Evolutionary conservation across 1,140 invertebrate species (phyloP).

Genomic region (Drosophila mauritiana): DNA sequence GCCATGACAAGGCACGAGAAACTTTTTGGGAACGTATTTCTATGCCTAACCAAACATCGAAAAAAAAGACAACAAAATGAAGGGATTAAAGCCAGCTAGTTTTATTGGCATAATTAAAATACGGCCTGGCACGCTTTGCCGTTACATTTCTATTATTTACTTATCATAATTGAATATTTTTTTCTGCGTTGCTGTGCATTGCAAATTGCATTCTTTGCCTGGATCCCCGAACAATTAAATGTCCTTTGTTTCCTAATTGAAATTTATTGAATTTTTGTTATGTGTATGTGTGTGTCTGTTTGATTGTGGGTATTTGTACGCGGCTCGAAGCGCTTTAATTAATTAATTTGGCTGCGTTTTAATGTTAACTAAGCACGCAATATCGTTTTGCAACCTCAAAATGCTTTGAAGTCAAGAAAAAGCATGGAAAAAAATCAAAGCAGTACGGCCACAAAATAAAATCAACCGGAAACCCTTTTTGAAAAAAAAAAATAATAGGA

Average conservation of each 20-base stretch:
- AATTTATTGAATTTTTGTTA: slow-evolving; percentile 55
- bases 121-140: slow-evolving; percentile 22
- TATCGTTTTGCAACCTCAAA: slow-evolving; percentile 27
- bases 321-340: slow-evolving; percentile 71
- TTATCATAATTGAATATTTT: slow-evolving; percentile 59
- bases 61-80: slow-evolving; percentile 19
- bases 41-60: no score
- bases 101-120: slow-evolving; percentile 61
- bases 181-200: slow-evolving; percentile 36
- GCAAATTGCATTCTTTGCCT: slow-evolving; percentile 47
- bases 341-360: slow-evolving; percentile 77
- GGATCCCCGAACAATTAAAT: slow-evolving; percentile 42
- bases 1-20: slow-evolving; percentile 65
- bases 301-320: slow-evolving; percentile 4
- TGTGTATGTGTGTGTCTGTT: slow-evolving; percentile 1
- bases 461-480: neutral
- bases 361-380: slow-evolving; percentile 67
- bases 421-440: slow-evolving; percentile 34
- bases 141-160: slow-evolving; percentile 55
- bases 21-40: slow-evolving; percentile 1
- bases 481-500: neutral
- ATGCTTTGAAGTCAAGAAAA: slow-evolving; percentile 7
- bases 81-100: slow-evolving; percentile 22
- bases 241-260: slow-evolving; percentile 60
- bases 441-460: slow-evolving; percentile 1